Conservation (phyloP, 2,797 vertebrate genomes). For the Fistularia tabacaria region DNA sequence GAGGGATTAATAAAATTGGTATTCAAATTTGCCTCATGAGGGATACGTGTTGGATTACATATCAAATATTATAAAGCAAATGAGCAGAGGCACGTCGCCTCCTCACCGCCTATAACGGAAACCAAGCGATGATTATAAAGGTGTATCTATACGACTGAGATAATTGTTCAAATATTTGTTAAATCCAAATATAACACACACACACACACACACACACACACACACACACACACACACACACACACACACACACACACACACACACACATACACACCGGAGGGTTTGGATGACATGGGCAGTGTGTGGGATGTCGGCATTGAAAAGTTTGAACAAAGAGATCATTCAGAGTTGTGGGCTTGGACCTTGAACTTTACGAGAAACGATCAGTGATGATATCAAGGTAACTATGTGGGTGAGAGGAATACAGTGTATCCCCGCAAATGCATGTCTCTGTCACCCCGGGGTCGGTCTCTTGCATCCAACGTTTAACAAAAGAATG, state of each 20-base stretch:
- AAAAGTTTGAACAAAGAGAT: background rate
- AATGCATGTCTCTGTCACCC: no score
- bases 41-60: constrained; percentile 24
- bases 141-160: no score
- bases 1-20: constrained; percentile 26
- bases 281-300: background rate
- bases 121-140: background rate
- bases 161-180: background rate
- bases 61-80: constrained; percentile 4
- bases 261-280: background rate
- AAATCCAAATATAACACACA: no score
- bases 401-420: no score
- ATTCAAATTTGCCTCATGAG: constrained; percentile 6
- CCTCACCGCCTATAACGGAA: constrained; percentile 2
- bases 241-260: constrained; percentile 1
- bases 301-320: constrained; percentile 18
- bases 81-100: constrained; percentile 7
- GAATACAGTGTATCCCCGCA: no score
- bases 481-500: no score
- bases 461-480: no score
- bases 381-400: no score
- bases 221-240: no score
- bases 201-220: no score
- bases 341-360: no score
- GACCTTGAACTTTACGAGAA: no score